phyloP scores from a whole-genome alignment of 2,888 invertebrate species.

The Leptinotarsa peninsularis region DNA sequence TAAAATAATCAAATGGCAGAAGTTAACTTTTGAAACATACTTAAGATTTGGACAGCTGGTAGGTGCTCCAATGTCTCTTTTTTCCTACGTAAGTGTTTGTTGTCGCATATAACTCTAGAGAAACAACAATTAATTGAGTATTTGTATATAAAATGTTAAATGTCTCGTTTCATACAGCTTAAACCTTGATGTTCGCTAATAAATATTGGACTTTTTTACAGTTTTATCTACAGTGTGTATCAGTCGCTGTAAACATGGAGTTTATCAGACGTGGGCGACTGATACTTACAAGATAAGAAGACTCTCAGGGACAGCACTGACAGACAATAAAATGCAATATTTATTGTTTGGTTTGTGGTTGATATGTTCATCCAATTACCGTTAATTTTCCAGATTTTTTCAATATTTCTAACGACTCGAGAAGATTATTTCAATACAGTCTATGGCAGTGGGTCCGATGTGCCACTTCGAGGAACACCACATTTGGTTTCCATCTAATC shows the following conservation, averaged over 20 bases:
- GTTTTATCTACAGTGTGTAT: slow-evolving; percentile 53
- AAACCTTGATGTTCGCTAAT: slow-evolving; percentile 65
- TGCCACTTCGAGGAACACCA: neutral
- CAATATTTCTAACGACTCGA: slow-evolving; percentile 7
- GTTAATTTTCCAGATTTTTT: slow-evolving; percentile 14
- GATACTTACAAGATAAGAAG: slow-evolving; percentile 49
- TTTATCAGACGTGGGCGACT: slow-evolving; percentile 46
- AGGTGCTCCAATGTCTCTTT: no score
- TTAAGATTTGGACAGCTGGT: no score
- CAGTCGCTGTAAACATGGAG: slow-evolving; percentile 50
- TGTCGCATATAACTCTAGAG: neutral
- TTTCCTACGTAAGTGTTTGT: neutral
- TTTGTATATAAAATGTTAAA: neutral
- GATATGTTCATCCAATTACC: slow-evolving; percentile 25
- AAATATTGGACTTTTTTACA: slow-evolving; percentile 66
- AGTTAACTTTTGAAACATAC: no score
- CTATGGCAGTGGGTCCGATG: neutral
- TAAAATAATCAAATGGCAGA: no score
- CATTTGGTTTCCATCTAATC: slow-evolving; percentile 1
- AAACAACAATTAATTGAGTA: neutral
- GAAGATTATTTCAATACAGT: slow-evolving; percentile 9
- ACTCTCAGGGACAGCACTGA: slow-evolving; percentile 40
- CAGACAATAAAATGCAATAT: slow-evolving; percentile 33
- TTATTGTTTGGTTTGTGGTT: slow-evolving; percentile 35
- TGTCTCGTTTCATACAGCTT: slow-evolving; percentile 57